These are phyloP conservation scores for Xenotilapia longispinis DNA, from an alignment of 2,113 vertebrate genomes.

Conservation along the genomic window DNA sequence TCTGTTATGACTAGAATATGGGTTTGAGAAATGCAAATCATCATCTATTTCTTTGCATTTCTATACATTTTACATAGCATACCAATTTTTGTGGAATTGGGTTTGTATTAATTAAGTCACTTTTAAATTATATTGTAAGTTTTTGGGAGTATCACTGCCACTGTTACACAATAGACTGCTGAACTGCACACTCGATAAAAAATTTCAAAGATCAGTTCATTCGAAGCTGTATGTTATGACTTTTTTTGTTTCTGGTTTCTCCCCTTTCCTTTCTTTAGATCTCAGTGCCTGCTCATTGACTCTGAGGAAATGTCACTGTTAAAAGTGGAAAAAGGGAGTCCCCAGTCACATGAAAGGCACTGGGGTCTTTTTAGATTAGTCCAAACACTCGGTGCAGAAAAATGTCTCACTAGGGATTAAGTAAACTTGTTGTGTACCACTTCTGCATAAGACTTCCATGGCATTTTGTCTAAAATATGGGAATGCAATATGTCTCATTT, in stretches of 20 bases:
- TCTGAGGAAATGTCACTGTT: constrained; percentile 63
- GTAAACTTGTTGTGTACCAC: neutral
- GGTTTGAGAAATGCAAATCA: neutral
- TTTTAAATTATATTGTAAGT: neutral
- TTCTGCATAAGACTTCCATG: neutral
- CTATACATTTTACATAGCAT: neutral
- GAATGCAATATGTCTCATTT: neutral
- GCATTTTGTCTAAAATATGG: neutral
- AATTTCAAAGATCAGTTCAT: neutral
- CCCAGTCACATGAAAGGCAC: constrained; percentile 50
- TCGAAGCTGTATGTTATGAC: neutral
- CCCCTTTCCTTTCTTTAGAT: constrained; percentile 22
- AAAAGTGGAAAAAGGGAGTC: constrained; percentile 55
- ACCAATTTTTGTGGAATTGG: neutral
- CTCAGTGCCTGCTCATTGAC: constrained; percentile 18
- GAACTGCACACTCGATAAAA: neutral
- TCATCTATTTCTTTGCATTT: neutral
- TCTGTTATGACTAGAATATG: neutral
- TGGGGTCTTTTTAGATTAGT: constrained; percentile 10
- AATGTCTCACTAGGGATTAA: neutral
- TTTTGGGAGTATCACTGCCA: neutral
- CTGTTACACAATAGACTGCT: neutral
- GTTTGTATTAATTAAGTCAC: neutral
- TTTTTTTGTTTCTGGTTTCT: neutral
- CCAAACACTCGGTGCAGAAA: neutral